Evolutionary conservation across 2,797 vertebrate species (phyloP).

Genomic region (Pseudochaenichthys georgianus): DNA sequence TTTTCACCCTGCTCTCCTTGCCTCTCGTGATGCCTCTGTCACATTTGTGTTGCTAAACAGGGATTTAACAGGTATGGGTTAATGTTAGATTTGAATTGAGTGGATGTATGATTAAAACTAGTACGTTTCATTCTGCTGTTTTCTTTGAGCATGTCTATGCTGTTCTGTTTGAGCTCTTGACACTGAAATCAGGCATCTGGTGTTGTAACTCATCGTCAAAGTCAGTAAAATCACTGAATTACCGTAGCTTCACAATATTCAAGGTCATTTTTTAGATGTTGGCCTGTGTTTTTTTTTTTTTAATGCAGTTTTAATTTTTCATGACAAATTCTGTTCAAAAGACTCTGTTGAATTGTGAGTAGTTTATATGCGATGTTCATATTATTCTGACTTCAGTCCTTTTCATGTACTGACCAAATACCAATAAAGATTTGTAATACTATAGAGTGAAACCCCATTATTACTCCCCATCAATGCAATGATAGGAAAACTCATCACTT

Average conservation of each 20-base stretch:
- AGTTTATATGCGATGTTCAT: slow-evolving; percentile 96
- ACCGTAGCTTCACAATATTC: slow-evolving; percentile 82
- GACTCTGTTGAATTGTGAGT: slow-evolving; percentile 95
- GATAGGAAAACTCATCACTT: background rate
- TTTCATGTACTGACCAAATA: slow-evolving; percentile 99
- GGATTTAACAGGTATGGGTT: slow-evolving; percentile 82
- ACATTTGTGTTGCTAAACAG: slow-evolving; percentile 90
- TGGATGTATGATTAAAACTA: slow-evolving; percentile 88
- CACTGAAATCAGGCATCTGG: slow-evolving; percentile 78
- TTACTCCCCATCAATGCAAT: slow-evolving; percentile 30
- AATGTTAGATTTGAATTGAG: slow-evolving; percentile 88
- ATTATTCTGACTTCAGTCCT: slow-evolving; percentile 98
- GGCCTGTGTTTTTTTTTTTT: slow-evolving; percentile 85
- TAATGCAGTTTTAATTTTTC: slow-evolving; percentile 88
- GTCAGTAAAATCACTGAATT: slow-evolving; percentile 85
- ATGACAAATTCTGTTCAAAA: slow-evolving; percentile 83
- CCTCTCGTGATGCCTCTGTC: slow-evolving; percentile 92
- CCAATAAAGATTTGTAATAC: slow-evolving; percentile 99
- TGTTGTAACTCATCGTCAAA: slow-evolving; percentile 86
- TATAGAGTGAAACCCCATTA: slow-evolving; percentile 61
- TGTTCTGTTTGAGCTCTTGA: slow-evolving; percentile 84
- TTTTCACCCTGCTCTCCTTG: slow-evolving; percentile 80
- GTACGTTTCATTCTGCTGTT: slow-evolving; percentile 78
- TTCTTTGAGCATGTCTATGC: slow-evolving; percentile 80
- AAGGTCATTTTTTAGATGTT: slow-evolving; percentile 90